A percentile compares a stretch with the other conserved stretches of the same genome.
phyloP scores from a whole-genome alignment of 2,113 vertebrate species.

The Hucho hucho region DNA sequence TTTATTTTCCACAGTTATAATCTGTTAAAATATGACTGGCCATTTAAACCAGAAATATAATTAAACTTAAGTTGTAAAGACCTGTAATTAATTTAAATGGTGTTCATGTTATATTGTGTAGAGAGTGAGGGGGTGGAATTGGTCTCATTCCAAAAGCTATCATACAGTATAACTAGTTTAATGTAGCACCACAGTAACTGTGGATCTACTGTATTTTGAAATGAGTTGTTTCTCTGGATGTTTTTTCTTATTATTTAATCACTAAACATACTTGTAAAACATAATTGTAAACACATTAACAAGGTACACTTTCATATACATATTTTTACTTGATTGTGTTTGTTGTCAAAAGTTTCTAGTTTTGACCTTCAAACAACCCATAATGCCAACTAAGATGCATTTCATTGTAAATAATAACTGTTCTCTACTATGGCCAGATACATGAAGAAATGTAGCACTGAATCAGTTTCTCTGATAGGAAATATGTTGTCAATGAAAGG shows the following conservation, averaged over 20 bases:
- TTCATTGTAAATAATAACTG: background rate
- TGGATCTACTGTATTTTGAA: background rate
- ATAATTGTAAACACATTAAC: background rate
- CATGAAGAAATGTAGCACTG: background rate
- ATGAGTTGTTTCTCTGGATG: background rate
- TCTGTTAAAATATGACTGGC: constrained; percentile 8
- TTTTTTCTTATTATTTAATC: background rate
- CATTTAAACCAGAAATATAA: constrained; percentile 1
- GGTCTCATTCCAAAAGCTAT: background rate
- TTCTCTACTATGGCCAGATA: background rate
- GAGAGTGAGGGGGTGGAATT: background rate
- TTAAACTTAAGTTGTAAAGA: constrained; percentile 5
- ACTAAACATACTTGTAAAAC: background rate
- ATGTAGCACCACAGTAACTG: background rate
- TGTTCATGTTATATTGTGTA: background rate
- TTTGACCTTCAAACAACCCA: background rate
- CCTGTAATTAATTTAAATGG: background rate
- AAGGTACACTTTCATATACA: background rate
- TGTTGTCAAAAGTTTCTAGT: background rate
- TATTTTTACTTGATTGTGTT: background rate
- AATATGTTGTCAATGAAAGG: background rate
- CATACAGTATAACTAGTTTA: background rate
- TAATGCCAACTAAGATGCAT: background rate
- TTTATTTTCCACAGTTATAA: constrained; percentile 2
- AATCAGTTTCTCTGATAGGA: background rate